Evolutionary conservation across 2,113 vertebrate species (phyloP).

Genomic region (Actenoides lindsayi): DNA sequence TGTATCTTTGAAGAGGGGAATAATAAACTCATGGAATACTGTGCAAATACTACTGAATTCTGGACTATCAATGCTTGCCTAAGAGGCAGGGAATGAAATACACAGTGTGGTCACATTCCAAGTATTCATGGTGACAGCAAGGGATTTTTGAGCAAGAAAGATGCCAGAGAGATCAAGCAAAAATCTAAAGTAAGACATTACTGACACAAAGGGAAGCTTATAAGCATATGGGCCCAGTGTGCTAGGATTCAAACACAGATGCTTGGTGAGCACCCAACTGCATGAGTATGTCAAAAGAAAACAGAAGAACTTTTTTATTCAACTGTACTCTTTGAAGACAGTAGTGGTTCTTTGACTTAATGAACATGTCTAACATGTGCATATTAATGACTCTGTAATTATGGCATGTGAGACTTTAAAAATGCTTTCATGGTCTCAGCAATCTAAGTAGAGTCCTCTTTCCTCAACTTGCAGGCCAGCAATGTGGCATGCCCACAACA

Average conservation of each 20-base stretch:
- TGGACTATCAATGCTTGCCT: background rate
- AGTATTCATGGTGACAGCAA: background rate
- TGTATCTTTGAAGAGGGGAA: background rate
- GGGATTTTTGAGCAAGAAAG: background rate
- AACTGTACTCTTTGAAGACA: background rate
- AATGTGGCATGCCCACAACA: background rate
- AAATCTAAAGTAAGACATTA: background rate
- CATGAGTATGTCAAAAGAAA: background rate
- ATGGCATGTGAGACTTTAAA: background rate
- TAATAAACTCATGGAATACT: background rate
- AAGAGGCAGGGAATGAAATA: background rate
- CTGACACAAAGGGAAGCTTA: background rate
- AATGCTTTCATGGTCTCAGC: background rate
- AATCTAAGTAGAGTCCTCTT: background rate
- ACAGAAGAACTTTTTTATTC: background rate
- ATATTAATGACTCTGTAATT: background rate
- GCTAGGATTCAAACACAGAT: background rate
- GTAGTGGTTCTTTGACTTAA: background rate
- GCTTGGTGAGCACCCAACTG: background rate
- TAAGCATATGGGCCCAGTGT: background rate
- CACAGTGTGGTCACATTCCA: background rate
- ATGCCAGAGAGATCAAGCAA: conserved; percentile 9
- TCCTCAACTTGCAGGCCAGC: background rate
- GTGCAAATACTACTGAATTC: background rate
- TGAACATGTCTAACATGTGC: background rate